These are phyloP conservation scores for Lophius americanus DNA, from an alignment of 2,797 vertebrate species.

Conservation along the genomic window DNA sequence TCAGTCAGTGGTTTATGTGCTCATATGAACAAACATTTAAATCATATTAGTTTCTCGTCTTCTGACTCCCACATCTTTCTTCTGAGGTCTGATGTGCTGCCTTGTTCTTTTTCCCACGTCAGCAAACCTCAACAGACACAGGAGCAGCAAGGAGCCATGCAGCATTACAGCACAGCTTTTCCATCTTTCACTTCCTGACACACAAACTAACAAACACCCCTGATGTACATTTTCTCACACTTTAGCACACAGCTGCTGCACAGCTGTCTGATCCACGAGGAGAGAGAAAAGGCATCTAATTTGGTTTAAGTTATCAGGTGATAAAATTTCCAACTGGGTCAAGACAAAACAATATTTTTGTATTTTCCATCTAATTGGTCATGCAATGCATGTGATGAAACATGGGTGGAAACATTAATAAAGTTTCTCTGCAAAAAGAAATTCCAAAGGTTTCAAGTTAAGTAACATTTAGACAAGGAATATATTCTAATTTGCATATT, in stretches of 20 bases:
- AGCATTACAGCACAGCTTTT: conserved; percentile 59
- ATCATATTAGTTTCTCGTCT: conserved; percentile 32
- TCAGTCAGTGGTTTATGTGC: no score
- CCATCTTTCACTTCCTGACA: conserved; percentile 44
- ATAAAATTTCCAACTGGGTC: conserved; percentile 30
- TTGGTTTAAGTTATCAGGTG: conserved; percentile 7
- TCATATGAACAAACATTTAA: conserved; percentile 8
- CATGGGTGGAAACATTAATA: no score
- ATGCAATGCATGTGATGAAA: no score
- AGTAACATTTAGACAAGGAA: no score
- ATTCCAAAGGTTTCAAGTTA: no score
- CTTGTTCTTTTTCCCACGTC: conserved; percentile 47
- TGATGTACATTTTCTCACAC: conserved; percentile 66
- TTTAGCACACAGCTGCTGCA: conserved; percentile 71
- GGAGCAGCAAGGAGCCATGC: conserved; percentile 52
- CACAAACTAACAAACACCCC: conserved; percentile 38
- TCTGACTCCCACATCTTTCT: conserved; percentile 47
- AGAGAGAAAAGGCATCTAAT: conserved; percentile 45
- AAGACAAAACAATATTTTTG: no score
- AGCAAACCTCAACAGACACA: conserved; percentile 70
- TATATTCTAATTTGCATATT: no score
- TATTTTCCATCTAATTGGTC: no score
- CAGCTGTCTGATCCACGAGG: conserved; percentile 69
- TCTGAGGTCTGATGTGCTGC: conserved; percentile 39
- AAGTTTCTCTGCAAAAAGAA: no score